Percentiles rank a stretch among this genome's conserved stretches.
Conservation (phyloP, 2,797 vertebrate genomes). For the Sebastes glaucus region DNA sequence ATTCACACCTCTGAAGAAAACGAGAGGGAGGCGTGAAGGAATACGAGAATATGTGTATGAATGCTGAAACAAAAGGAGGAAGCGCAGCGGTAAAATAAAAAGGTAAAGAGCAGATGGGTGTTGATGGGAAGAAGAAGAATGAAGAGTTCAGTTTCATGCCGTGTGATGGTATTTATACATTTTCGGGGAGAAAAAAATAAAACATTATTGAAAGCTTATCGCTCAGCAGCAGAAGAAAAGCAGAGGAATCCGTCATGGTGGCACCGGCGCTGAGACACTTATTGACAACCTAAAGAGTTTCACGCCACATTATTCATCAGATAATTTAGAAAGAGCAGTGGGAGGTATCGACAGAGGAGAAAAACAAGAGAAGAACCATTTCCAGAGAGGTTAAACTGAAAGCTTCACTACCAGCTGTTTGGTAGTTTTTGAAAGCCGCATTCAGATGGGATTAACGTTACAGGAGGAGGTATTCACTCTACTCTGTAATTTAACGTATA, state of each 20-base stretch:
- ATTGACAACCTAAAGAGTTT: constrained; percentile 35
- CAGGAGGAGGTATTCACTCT: not conserved
- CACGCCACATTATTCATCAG: constrained; percentile 28
- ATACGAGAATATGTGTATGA: no score
- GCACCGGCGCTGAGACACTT: not conserved
- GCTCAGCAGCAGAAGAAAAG: not conserved
- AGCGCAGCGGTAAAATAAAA: no score
- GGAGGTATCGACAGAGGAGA: constrained; percentile 9
- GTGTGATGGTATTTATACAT: not conserved
- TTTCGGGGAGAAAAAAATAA: not conserved
- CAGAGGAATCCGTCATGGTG: constrained; percentile 14
- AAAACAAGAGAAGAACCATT: not conserved
- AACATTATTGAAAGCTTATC: constrained; percentile 13
- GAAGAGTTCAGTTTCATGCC: not conserved
- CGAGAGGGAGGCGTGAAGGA: not conserved
- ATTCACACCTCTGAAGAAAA: constrained; percentile 7
- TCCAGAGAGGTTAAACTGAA: not conserved
- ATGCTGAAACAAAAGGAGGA: no score
- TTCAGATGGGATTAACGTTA: not conserved
- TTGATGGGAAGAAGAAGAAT: not conserved
- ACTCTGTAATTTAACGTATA: not conserved
- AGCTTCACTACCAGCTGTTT: not conserved
- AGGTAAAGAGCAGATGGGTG: not conserved
- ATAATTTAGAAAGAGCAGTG: constrained; percentile 9
- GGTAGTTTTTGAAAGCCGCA: no score